These are phyloP conservation scores for Mormyrops attenuatus DNA, from an alignment of 2,797 vertebrate species.

Conservation along the genomic window DNA sequence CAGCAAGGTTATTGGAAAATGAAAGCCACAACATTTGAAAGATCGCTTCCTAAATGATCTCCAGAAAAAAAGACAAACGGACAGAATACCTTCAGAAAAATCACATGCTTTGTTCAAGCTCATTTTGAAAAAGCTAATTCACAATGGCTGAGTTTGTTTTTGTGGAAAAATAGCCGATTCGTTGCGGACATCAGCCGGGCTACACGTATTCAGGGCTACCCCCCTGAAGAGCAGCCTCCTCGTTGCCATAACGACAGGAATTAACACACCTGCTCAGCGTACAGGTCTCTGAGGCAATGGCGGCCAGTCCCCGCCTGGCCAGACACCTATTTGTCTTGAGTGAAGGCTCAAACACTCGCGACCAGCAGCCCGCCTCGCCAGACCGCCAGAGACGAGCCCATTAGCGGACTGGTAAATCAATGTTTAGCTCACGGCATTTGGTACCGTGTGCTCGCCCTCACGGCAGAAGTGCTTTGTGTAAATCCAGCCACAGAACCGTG, in stretches of 20 bases:
- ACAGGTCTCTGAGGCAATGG: conserved; percentile 33
- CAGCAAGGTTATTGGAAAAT: conserved; percentile 5
- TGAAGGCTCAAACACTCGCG: neutral
- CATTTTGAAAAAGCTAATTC: neutral
- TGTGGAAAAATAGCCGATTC: neutral
- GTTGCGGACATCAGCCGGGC: neutral
- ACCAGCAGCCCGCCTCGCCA: neutral
- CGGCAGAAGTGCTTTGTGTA: neutral
- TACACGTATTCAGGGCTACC: neutral
- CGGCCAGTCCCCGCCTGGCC: conserved; percentile 17
- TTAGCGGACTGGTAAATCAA: neutral
- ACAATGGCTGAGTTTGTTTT: neutral
- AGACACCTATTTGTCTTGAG: neutral
- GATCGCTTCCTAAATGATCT: neutral
- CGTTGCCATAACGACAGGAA: conserved; percentile 70
- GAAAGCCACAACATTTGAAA: neutral
- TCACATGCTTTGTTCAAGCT: neutral
- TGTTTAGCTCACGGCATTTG: neutral
- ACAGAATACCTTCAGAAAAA: neutral
- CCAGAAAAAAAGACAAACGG: neutral
- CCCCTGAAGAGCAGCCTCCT: conserved; percentile 44
- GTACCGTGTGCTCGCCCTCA: neutral
- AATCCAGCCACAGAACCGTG: neutral
- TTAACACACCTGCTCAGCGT: conserved; percentile 68
- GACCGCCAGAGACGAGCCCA: neutral